These are phyloP conservation scores for Belonocnema kinseyi DNA, from an alignment of 1,140 invertebrate genomes.

Conservation along the genomic window DNA sequence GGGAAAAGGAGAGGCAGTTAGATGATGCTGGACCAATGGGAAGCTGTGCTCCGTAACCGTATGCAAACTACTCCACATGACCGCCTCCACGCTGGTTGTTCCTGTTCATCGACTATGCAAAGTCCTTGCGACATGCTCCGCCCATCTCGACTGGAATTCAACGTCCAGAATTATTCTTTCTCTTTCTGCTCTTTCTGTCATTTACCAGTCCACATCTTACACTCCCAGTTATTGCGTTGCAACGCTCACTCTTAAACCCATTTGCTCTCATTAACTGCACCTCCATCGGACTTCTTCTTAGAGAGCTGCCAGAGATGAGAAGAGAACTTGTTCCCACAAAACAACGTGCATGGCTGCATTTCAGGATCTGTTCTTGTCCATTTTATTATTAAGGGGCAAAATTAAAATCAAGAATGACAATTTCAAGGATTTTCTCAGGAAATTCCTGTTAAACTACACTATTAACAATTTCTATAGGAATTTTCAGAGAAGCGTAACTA, in stretches of 20 bases:
- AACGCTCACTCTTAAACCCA: constrained; percentile 12
- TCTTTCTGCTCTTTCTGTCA: constrained; percentile 7
- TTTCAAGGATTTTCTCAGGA: background rate
- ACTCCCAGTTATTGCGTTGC: background rate
- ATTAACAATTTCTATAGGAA: no score
- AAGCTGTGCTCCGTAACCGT: constrained; percentile 66
- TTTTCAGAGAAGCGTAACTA: no score
- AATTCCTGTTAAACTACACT: no score
- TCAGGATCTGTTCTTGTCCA: constrained; percentile 1
- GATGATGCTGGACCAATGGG: constrained; percentile 73
- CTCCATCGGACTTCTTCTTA: constrained; percentile 10
- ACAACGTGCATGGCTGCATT: constrained; percentile 16
- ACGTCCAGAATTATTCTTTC: constrained; percentile 33
- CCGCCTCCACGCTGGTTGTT: constrained; percentile 68
- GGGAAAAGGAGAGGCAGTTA: constrained; percentile 56
- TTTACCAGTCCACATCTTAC: constrained; percentile 21
- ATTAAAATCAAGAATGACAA: background rate
- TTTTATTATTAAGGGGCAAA: constrained; percentile 7
- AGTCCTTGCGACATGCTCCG: constrained; percentile 69
- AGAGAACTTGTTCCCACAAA: constrained; percentile 19
- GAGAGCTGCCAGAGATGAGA: background rate
- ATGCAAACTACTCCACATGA: constrained; percentile 69
- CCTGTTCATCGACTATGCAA: constrained; percentile 73
- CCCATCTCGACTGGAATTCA: constrained; percentile 58
- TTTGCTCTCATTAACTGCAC: constrained; percentile 26